Conservation (phyloP, 2,888 invertebrate genomes). For the Encarsia formosa region DNA sequence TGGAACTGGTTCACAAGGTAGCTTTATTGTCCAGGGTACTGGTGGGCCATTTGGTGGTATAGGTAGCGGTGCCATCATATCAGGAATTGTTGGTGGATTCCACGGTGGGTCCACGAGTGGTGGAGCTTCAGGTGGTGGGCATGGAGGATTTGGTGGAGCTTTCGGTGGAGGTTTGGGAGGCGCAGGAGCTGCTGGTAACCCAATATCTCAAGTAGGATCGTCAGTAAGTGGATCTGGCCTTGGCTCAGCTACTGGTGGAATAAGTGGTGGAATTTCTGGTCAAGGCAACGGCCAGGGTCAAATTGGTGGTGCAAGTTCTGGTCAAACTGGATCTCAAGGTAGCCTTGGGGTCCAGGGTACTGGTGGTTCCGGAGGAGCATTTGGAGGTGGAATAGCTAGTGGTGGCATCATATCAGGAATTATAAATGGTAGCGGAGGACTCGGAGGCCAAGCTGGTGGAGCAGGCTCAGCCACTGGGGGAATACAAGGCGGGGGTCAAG, state of each 20-base stretch:
- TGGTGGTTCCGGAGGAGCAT: neutral
- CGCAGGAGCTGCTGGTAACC: no score
- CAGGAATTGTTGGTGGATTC: neutral
- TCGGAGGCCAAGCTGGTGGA: no score
- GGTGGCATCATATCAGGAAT: neutral
- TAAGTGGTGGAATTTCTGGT: neutral
- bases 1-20: no score
- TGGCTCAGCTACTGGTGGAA: no score
- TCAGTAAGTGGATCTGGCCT: no score
- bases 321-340: neutral
- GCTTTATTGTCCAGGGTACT: no score
- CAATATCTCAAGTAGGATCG: no score
- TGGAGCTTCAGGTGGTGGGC: neutral
- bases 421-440: no score
- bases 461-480: no score
- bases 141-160: slow-evolving; percentile 8
- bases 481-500: no score
- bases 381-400: neutral
- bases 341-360: neutral
- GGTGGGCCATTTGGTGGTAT: no score
- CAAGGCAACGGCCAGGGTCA: neutral
- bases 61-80: no score
- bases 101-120: neutral
- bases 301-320: neutral
- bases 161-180: neutral